Percentiles rank a stretch among this genome's conserved stretches.
phyloP scores from a whole-genome alignment of 2,888 invertebrate genomes.

The Salpingus planirostris region DNA sequence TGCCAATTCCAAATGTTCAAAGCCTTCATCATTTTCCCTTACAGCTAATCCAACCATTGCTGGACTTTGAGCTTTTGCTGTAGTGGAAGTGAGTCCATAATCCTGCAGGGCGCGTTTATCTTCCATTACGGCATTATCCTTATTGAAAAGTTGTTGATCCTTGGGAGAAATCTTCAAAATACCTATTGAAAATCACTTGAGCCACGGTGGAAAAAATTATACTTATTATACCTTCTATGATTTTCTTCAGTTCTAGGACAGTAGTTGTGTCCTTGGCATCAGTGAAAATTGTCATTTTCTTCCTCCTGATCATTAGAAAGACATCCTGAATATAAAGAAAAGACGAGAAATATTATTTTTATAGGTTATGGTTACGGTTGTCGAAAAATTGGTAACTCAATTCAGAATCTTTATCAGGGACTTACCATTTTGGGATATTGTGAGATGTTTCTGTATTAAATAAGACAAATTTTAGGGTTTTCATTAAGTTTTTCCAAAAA shows the following conservation, averaged over 20 bases:
- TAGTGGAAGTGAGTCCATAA: constrained; percentile 80
- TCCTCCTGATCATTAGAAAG: constrained; percentile 95
- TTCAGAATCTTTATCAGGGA: too few species aligned
- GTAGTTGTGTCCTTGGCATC: constrained; percentile 95
- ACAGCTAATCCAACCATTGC: constrained; percentile 86
- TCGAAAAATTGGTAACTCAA: too few species aligned
- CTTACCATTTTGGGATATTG: too few species aligned
- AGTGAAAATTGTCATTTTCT: constrained; percentile 94
- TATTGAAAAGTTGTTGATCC: constrained; percentile 85
- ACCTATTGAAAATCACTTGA: too few species aligned
- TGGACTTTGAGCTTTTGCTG: constrained; percentile 93
- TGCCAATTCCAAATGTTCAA: too few species aligned
- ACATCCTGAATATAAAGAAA: constrained; percentile 97
- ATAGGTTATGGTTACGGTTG: too few species aligned
- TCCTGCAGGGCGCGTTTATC: constrained; percentile 81
- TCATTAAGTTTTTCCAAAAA: too few species aligned
- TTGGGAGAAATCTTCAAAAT: constrained; percentile 78
- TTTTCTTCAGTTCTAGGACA: constrained; percentile 89
- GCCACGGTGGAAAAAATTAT: too few species aligned
- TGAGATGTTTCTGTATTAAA: too few species aligned
- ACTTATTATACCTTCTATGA: constrained; percentile 83
- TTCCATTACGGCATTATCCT: constrained; percentile 82
- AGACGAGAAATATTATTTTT: too few species aligned
- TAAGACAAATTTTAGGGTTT: too few species aligned
- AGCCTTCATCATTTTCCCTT: too few species aligned